Percentiles rank a stretch among this genome's conserved stretches.
phyloP scores from a whole-genome alignment of 2,888 invertebrate genomes.

The Strigamia transsilvanica region DNA sequence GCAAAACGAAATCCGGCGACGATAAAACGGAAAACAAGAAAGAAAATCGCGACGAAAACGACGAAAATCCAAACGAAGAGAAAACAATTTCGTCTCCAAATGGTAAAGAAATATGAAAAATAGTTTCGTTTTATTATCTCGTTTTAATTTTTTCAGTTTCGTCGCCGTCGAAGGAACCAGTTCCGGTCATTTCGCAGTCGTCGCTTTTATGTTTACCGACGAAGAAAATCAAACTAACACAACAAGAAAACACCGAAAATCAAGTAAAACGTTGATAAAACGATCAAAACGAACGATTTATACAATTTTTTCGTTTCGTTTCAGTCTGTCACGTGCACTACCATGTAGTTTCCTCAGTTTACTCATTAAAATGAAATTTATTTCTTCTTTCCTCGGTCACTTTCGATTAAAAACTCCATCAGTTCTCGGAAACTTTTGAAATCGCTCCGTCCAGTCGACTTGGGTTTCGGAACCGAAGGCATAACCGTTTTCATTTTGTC shows the following conservation, averaged over 20 bases:
- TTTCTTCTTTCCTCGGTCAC: constrained; percentile 60
- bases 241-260: neutral
- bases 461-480: constrained; percentile 79
- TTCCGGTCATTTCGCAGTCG: neutral
- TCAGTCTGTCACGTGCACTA: neutral
- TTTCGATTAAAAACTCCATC: constrained; percentile 74
- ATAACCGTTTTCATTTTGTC: constrained; percentile 79
- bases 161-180: neutral
- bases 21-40: neutral
- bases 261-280: neutral
- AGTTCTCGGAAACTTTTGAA: constrained; percentile 86
- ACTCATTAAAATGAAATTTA: neutral
- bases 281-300: neutral
- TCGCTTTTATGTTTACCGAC: constrained; percentile 17
- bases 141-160: neutral
- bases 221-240: neutral
- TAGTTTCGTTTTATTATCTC: too few relatives aligned
- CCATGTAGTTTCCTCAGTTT: neutral
- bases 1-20: neutral
- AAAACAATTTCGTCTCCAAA: neutral
- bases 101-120: too few relatives aligned
- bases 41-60: neutral
- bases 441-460: constrained; percentile 84
- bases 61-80: neutral
- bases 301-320: neutral